Percentiles rank a stretch among this genome's conserved stretches.
Conservation (phyloP, 2,797 vertebrate species). For the Thalassophryne amazonica region DNA sequence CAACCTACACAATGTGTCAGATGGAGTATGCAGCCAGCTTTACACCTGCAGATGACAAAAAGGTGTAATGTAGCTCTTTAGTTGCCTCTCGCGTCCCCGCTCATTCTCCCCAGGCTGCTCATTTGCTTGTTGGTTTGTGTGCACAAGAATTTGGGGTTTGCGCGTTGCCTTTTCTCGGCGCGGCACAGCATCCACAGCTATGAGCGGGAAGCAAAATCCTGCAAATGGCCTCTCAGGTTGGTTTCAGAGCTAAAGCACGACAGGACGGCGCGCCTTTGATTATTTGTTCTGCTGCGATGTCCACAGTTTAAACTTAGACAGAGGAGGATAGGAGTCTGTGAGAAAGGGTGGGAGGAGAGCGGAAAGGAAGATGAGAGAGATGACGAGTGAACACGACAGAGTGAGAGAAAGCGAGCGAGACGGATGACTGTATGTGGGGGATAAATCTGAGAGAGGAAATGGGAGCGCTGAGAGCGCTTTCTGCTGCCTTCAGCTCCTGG, state of each 20-base stretch:
- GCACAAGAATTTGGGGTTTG: not conserved
- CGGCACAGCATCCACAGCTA: conserved; percentile 25
- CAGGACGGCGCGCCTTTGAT: conserved; percentile 54
- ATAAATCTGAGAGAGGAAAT: conserved; percentile 61
- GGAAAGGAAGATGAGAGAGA: conserved; percentile 17
- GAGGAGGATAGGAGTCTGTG: conserved; percentile 51
- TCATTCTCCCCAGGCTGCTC: conserved; percentile 31
- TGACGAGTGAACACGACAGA: conserved; percentile 28
- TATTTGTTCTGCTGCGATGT: conserved; percentile 71
- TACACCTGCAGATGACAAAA: conserved; percentile 29
- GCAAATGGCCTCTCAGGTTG: conserved; percentile 20
- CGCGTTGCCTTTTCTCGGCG: conserved; percentile 61
- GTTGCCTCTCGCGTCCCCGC: conserved; percentile 47
- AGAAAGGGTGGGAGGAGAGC: conserved; percentile 37
- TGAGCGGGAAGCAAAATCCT: conserved; percentile 36
- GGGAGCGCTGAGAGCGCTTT: conserved; percentile 54
- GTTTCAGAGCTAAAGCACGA: conserved; percentile 67
- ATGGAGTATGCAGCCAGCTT: too few species aligned
- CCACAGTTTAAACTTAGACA: conserved; percentile 66
- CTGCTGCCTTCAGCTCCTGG: conserved; percentile 54
- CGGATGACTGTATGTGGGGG: conserved; percentile 20
- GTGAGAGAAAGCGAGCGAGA: conserved; percentile 19
- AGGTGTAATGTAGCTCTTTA: conserved; percentile 39
- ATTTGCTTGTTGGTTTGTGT: conserved; percentile 15
- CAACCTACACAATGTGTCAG: too few species aligned